These are phyloP conservation scores for Idaea straminata DNA, from an alignment of 2,888 invertebrate genomes.

Conservation along the genomic window DNA sequence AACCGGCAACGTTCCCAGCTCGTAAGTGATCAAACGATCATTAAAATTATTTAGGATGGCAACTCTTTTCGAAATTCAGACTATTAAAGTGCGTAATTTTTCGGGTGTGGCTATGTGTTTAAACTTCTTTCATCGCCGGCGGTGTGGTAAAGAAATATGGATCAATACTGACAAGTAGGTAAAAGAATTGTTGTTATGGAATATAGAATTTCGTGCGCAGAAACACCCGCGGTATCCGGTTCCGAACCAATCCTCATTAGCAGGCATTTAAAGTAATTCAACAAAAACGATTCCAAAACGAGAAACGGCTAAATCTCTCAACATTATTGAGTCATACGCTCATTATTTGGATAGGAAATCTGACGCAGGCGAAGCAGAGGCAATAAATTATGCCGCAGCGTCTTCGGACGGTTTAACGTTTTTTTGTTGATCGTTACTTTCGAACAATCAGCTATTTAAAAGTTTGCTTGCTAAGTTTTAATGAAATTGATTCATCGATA, in stretches of 20 bases:
- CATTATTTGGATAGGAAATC: conserved; percentile 53
- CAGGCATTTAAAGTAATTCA: conserved; percentile 10
- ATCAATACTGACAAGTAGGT: neutral
- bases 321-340: conserved; percentile 56
- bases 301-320: conserved; percentile 56
- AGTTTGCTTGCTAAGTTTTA: neutral
- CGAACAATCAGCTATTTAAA: neutral
- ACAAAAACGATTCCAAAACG: conserved; percentile 32
- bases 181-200: neutral
- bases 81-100: neutral
- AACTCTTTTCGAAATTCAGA: conserved; percentile 3
- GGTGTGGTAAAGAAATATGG: neutral
- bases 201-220: neutral
- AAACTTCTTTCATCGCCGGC: neutral
- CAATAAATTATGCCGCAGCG: conserved; percentile 57
- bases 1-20: conserved; percentile 46
- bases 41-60: conserved; percentile 28
- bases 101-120: neutral
- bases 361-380: conserved; percentile 55
- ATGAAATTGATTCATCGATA: neutral
- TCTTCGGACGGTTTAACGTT: conserved; percentile 42
- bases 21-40: conserved; percentile 32
- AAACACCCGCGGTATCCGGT: neutral
- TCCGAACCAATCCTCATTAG: conserved; percentile 6
- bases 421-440: conserved; percentile 28